Base-by-base conservation (phyloP, 23 tunicate genomes). In the Aplidium turbinatum region DNA sequence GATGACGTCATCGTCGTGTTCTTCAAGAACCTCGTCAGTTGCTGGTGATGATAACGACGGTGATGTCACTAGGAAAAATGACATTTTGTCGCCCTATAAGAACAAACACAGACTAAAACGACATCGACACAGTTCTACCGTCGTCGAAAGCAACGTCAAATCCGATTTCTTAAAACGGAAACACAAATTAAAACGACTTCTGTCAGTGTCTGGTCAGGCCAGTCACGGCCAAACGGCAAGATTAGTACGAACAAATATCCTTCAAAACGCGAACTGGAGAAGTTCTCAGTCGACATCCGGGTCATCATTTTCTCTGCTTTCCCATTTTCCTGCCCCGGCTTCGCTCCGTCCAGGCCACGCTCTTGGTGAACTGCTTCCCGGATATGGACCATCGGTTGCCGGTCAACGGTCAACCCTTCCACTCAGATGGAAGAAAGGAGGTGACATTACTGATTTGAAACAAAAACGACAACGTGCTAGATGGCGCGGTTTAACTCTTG, bases 401-500 rank as follows among this genome's bases (percentile, higher is more conserved):
- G 76, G 76, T 7, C 76, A 47, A 2, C 21, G 76, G 19, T 70
- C 76, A 3, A 46, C 76, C 11, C 58, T 70, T 4, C 76, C 76
- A 3, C 56, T 73, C 3, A 52, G 70, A 27, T 82, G 87, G 87
- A 28, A 45, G 2, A 82, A 72, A 60, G 87, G 87, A 2, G 4
- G 33, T 13, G 79, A 82, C 45, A 73, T 62, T 20, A 19, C 58
- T 2, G 87, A 82, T 5, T 33, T 82, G 36, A 82, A 82, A 47
- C 79, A 82, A 34, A 72, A 72, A 31, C 70, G 73, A 21, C 87
- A 82, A 53, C 79, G 79, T 16, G 87, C 72, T 61, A 65, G 66
- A 38, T 82, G 87, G 87, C 72, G 73, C n/a, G 47, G 28, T 39
- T 20, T 82, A 65, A 82, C 79, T 26, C 51, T 82, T 47, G 87